Evolutionary conservation across 2,797 vertebrate species (phyloP).

Genomic region (Myiotriccus ornatus): DNA sequence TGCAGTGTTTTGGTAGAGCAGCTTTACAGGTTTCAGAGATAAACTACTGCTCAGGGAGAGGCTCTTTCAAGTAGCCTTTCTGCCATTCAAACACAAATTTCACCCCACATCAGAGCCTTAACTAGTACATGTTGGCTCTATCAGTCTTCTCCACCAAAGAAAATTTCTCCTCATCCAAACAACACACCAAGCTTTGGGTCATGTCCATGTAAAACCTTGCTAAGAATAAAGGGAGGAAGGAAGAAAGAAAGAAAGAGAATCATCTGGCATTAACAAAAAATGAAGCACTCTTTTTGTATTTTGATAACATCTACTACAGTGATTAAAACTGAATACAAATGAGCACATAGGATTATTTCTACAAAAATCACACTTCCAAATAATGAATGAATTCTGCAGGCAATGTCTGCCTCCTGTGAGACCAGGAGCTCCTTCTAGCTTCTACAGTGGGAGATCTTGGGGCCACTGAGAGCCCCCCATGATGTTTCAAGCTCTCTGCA

Average conservation of each 20-base stretch:
- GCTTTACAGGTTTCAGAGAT: not conserved
- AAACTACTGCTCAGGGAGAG: not conserved
- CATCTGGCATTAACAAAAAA: not conserved
- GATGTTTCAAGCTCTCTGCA: not conserved
- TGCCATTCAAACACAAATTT: not conserved
- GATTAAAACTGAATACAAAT: constrained; percentile 22
- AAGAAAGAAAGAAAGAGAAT: not conserved
- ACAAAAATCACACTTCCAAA: not conserved
- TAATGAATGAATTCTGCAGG: not conserved
- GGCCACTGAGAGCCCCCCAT: not conserved
- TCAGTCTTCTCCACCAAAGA: not conserved
- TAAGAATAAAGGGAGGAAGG: not conserved
- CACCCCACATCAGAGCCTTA: not conserved
- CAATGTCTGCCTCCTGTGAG: not conserved
- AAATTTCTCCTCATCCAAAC: not conserved
- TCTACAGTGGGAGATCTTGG: not conserved
- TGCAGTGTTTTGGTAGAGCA: constrained; percentile 34
- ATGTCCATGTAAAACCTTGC: not conserved
- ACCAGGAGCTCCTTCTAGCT: not conserved
- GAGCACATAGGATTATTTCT: constrained; percentile 8
- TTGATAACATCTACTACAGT: constrained; percentile 15
- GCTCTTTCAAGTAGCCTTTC: not conserved
- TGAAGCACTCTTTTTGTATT: not conserved
- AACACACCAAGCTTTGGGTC: not conserved
- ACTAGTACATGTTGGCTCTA: not conserved